Evolutionary conservation across 2,888 invertebrate species (phyloP).

Genomic region (Epistrophe grossulariae): DNA sequence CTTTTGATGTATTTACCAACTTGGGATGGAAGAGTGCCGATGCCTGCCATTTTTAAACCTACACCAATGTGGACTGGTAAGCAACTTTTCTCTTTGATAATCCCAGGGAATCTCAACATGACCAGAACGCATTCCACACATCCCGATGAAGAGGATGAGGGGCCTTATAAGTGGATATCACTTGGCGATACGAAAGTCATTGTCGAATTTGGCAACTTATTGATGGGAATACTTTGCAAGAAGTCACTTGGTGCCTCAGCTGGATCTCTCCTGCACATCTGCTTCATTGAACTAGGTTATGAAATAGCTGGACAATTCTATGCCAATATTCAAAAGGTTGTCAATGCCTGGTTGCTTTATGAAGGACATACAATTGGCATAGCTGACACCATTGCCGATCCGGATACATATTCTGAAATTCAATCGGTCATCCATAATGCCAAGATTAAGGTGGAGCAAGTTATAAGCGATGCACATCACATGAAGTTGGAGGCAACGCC

Average conservation of each 20-base stretch:
- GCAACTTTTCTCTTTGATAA: slow-evolving; percentile 97
- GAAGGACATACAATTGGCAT: slow-evolving; percentile 98
- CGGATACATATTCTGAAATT: slow-evolving; percentile 97
- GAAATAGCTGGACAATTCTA: slow-evolving; percentile 96
- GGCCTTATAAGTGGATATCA: slow-evolving; percentile 98
- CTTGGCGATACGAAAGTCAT: slow-evolving; percentile 97
- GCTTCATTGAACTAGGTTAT: slow-evolving; percentile 97
- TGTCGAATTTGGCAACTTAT: slow-evolving; percentile 97
- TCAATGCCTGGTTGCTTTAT: slow-evolving; percentile 97
- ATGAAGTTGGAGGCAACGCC: slow-evolving; percentile 98
- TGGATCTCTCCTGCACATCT: slow-evolving; percentile 97
- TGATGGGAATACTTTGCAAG: slow-evolving; percentile 98
- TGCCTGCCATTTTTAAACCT: slow-evolving; percentile 91
- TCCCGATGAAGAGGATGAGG: slow-evolving; percentile 97
- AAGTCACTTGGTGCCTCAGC: slow-evolving; percentile 97
- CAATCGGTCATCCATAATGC: slow-evolving; percentile 98
- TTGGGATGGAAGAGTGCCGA: slow-evolving; percentile 99
- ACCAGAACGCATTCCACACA: slow-evolving; percentile 98
- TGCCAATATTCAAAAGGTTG: slow-evolving; percentile 98
- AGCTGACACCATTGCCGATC: slow-evolving; percentile 99
- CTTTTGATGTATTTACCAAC: slow-evolving; percentile 97
- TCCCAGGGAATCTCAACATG: slow-evolving; percentile 96
- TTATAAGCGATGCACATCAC: slow-evolving; percentile 95
- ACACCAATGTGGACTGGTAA: slow-evolving; percentile 97
- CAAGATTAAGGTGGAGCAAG: slow-evolving; percentile 98